These are phyloP conservation scores for Xestoiulus laeticollis DNA, from an alignment of 2,888 invertebrate genomes.

Conservation along the genomic window DNA sequence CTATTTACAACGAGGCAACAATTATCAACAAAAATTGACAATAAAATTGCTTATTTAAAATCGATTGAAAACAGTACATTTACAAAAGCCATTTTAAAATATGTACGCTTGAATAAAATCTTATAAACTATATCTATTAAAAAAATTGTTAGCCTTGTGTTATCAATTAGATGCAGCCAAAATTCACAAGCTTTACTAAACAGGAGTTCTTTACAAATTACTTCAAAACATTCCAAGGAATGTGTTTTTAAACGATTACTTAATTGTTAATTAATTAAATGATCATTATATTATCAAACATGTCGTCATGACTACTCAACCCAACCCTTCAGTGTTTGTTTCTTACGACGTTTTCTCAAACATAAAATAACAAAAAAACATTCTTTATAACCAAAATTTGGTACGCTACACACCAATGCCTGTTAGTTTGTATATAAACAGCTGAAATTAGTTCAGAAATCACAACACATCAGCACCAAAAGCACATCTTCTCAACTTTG, in stretches of 20 bases:
- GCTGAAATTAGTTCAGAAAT: background rate
- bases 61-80: background rate
- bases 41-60: background rate
- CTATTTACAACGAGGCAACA: conserved; percentile 30
- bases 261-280: background rate
- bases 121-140: background rate
- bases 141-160: background rate
- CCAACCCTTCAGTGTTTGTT: background rate
- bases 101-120: background rate
- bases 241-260: background rate
- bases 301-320: background rate
- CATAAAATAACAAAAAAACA: background rate
- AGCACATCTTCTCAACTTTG: background rate
- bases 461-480: conserved; percentile 11
- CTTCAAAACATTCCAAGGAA: background rate
- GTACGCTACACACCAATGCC: conserved; percentile 32
- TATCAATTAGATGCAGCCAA: background rate
- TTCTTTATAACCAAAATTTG: background rate
- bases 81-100: background rate
- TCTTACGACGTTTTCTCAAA: background rate
- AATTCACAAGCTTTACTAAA: background rate
- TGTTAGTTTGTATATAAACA: conserved; percentile 31
- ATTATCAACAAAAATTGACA: background rate
- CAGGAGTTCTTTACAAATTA: background rate
- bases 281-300: background rate